Evolutionary conservation across 2,797 vertebrate genomes (phyloP).

Genomic region (Etheostoma nigrum): DNA sequence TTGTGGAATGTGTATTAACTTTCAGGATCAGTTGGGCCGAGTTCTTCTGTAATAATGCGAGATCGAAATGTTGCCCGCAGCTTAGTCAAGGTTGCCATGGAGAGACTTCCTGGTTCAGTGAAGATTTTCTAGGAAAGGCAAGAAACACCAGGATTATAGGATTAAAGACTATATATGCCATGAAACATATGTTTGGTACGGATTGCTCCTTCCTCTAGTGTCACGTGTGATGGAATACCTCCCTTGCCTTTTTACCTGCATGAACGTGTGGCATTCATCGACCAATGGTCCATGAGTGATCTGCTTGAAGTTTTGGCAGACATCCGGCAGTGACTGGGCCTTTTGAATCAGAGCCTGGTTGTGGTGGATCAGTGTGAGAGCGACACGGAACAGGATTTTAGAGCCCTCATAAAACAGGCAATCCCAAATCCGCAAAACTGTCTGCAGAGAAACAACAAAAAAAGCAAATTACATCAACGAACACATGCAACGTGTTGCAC

Average conservation of each 20-base stretch:
- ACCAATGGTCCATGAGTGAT: constrained; percentile 90
- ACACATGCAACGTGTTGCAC: neutral
- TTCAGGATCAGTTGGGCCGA: constrained; percentile 1
- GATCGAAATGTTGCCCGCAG: constrained; percentile 86
- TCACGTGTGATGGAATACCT: too few species aligned
- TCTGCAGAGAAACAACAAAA: constrained; percentile 80
- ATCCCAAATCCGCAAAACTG: constrained; percentile 97
- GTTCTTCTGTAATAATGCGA: constrained; percentile 74
- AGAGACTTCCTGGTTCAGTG: constrained; percentile 91
- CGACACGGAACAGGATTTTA: constrained; percentile 96
- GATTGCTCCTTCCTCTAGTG: neutral
- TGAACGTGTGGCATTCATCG: constrained; percentile 92
- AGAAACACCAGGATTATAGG: constrained; percentile 28
- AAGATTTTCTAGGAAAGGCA: constrained; percentile 88
- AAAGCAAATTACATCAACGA: neutral
- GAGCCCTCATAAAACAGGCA: constrained; percentile 97
- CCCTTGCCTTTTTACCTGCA: constrained; percentile 87
- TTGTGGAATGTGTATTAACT: constrained; percentile 72
- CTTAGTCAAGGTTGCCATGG: constrained; percentile 87
- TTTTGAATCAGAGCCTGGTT: constrained; percentile 89
- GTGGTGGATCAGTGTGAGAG: constrained; percentile 93
- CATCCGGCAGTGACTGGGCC: constrained; percentile 88
- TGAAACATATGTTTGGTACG: neutral
- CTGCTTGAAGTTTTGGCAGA: constrained; percentile 93
- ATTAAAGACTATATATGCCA: constrained; percentile 29